Conservation (phyloP, 30 jellyfish, hydroid and myxozoan species). For the Aurelia coerulea region DNA sequence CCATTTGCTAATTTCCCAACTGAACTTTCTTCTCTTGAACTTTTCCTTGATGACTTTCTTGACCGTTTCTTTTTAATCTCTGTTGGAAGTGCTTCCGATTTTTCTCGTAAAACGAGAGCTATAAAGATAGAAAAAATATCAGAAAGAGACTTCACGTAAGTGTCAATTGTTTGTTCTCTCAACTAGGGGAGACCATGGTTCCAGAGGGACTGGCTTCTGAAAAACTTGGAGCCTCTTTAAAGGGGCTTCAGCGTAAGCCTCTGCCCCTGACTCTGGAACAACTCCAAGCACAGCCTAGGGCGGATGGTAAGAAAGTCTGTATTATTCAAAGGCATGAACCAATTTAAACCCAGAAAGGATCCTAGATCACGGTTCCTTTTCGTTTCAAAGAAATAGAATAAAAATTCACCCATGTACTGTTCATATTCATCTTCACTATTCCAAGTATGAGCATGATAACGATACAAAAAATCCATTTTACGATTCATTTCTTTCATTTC, state of each 20-base stretch:
- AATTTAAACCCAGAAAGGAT: not conserved
- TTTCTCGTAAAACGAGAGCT: constrained; percentile 47
- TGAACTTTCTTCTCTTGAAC: constrained; percentile 26
- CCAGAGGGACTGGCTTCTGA: too few species aligned
- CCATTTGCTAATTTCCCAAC: not conserved
- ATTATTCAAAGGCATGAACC: not conserved
- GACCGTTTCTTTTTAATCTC: constrained; percentile 10
- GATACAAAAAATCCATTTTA: not conserved
- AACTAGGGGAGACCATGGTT: too few species aligned
- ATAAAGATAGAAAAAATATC: not conserved
- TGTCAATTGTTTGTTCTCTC: not conserved
- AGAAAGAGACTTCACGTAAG: not conserved
- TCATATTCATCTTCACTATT: constrained; percentile 19
- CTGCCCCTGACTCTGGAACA: too few species aligned
- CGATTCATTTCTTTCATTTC: too few species aligned
- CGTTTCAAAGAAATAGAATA: not conserved
- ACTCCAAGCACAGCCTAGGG: too few species aligned
- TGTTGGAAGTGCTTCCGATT: constrained; percentile 43
- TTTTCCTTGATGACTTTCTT: constrained; percentile 5
- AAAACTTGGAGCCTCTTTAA: too few species aligned
- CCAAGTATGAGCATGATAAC: constrained; percentile 20
- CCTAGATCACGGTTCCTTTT: too few species aligned
- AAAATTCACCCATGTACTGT: constrained; percentile 7
- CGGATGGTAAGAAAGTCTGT: too few species aligned
- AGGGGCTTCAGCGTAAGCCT: too few species aligned